A percentile compares a stretch with the other conserved stretches of the same genome.
Conservation (phyloP, 2,113 vertebrate genomes). For the Hippocampus guttulatus region DNA sequence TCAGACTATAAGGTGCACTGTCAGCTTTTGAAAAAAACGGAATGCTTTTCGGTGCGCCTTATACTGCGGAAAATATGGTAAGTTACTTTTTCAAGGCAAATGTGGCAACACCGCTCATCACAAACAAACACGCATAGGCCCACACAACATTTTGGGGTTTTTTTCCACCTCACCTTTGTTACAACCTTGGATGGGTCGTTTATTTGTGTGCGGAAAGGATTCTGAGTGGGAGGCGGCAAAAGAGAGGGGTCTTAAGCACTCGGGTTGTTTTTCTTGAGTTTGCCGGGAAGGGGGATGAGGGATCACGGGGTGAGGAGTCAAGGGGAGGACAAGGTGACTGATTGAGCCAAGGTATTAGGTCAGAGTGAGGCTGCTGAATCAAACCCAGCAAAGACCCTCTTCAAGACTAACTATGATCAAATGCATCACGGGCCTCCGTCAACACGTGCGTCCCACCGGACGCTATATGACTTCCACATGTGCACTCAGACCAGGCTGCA, state of each 20-base stretch:
- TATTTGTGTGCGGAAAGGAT: slow-evolving; percentile 48
- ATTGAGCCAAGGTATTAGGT: slow-evolving; percentile 70
- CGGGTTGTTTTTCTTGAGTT: slow-evolving; percentile 65
- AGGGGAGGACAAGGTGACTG: slow-evolving; percentile 74
- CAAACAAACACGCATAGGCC: not conserved
- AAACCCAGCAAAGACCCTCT: slow-evolving; percentile 52
- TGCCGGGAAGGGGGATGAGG: slow-evolving; percentile 46
- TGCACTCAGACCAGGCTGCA: slow-evolving; percentile 27
- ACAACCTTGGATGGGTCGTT: slow-evolving; percentile 30
- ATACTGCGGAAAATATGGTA: too few species aligned
- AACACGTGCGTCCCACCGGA: slow-evolving; percentile 65
- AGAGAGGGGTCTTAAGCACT: slow-evolving; percentile 42
- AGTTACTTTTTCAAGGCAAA: too few species aligned
- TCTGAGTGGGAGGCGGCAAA: slow-evolving; percentile 24
- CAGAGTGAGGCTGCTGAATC: slow-evolving; percentile 63
- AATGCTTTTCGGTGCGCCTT: too few species aligned
- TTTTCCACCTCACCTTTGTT: not conserved
- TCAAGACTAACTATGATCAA: slow-evolving; percentile 62
- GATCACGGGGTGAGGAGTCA: slow-evolving; percentile 71
- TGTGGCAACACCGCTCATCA: not conserved
- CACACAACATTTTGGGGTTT: not conserved
- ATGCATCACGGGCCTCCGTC: slow-evolving; percentile 64
- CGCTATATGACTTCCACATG: slow-evolving; percentile 66
- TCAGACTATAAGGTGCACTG: too few species aligned
- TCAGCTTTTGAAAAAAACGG: too few species aligned